Evolutionary conservation across 2,888 invertebrate species (phyloP).

Genomic region (Epirrhoe alternata): DNA sequence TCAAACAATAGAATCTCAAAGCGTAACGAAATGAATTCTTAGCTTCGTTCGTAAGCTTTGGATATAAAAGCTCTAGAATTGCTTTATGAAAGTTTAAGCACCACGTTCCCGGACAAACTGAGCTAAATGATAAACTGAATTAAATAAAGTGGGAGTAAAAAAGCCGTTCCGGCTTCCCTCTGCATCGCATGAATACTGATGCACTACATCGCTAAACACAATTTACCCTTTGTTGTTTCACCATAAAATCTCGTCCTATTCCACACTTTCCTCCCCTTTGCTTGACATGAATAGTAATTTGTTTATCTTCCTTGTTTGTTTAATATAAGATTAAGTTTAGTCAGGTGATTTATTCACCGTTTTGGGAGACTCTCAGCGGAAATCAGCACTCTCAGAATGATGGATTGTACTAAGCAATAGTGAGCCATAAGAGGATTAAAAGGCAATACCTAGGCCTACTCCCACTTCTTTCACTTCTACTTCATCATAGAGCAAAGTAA

Average conservation of each 20-base stretch:
- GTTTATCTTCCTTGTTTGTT: slow-evolving; percentile 61
- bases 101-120: slow-evolving; percentile 26
- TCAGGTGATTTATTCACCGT: slow-evolving; percentile 58
- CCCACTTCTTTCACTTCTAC: background rate
- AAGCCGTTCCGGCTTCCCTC: slow-evolving; percentile 27
- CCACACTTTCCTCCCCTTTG: slow-evolving; percentile 49
- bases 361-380: slow-evolving; percentile 32
- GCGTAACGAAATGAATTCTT: slow-evolving; percentile 35
- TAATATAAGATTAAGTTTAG: slow-evolving; percentile 54
- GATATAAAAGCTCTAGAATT: slow-evolving; percentile 33
- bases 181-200: slow-evolving; percentile 36
- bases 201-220: slow-evolving; percentile 49
- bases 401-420: slow-evolving; percentile 6
- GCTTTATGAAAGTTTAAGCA: slow-evolving; percentile 34
- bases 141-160: slow-evolving; percentile 35
- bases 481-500: background rate
- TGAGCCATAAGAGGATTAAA: slow-evolving; percentile 15
- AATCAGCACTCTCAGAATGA: slow-evolving; percentile 34
- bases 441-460: slow-evolving; percentile 1
- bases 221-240: slow-evolving; percentile 60
- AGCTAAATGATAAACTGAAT: slow-evolving; percentile 34
- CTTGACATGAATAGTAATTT: slow-evolving; percentile 70
- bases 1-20: slow-evolving; percentile 35
- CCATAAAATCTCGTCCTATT: slow-evolving; percentile 58
- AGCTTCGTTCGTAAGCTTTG: slow-evolving; percentile 26